Evolutionary conservation across 1,140 invertebrate species (phyloP).

Genomic region (Lordiphosa collinella): DNA sequence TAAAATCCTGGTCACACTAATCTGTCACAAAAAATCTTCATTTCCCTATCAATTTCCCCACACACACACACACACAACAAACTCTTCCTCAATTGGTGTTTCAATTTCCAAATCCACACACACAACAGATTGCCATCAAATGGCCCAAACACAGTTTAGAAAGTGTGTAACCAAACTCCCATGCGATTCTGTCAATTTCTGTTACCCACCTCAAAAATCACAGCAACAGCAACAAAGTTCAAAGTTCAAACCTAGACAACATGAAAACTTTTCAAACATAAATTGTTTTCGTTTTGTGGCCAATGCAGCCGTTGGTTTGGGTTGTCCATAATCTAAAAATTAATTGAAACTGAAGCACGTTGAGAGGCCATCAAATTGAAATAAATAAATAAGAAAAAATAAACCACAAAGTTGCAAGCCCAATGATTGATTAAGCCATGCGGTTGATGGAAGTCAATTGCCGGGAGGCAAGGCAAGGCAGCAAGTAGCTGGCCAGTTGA

Average conservation of each 20-base stretch:
- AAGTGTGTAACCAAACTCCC: no score
- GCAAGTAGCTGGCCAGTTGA: constrained; percentile 4
- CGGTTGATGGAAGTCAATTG: constrained; percentile 6
- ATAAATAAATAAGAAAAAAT: constrained; percentile 29
- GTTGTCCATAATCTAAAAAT: constrained; percentile 50
- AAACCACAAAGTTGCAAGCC: constrained; percentile 18
- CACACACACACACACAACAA: no score
- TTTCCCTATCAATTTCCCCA: constrained; percentile 12
- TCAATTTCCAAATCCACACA: background rate
- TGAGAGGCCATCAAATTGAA: constrained; percentile 43
- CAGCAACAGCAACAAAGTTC: constrained; percentile 17
- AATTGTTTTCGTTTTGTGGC: constrained; percentile 37
- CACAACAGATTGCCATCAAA: constrained; percentile 1
- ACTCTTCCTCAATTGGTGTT: background rate
- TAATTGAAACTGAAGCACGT: constrained; percentile 61
- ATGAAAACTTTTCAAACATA: constrained; percentile 33
- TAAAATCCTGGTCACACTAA: background rate
- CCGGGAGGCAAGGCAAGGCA: background rate
- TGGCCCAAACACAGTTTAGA: no score
- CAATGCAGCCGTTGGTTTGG: constrained; percentile 39
- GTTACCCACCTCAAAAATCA: no score
- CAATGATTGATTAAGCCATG: constrained; percentile 52
- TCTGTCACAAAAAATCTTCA: background rate
- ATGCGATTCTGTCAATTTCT: no score
- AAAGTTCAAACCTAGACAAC: constrained; percentile 13